Conservation (phyloP, 2,113 vertebrate genomes). For the Cavia porcellus region DNA sequence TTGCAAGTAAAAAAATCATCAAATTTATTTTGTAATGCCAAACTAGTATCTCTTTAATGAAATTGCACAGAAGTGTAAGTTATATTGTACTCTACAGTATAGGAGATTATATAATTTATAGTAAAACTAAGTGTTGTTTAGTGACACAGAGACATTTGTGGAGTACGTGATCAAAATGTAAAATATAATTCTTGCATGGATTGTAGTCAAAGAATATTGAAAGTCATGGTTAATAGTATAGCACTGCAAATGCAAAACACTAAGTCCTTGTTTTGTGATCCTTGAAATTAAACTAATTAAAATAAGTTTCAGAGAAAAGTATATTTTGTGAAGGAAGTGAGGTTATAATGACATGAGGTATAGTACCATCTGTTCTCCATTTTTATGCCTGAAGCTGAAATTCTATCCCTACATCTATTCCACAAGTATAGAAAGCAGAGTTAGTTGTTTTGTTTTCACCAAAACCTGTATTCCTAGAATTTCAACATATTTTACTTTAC, state of each 20-base stretch:
- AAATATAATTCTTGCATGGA: neutral
- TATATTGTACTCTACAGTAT: neutral
- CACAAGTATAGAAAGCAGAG: neutral
- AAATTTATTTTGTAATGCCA: neutral
- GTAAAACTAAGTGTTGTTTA: neutral
- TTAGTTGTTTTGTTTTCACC: neutral
- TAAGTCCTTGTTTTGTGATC: constrained; percentile 20
- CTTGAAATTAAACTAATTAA: neutral
- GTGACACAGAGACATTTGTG: neutral
- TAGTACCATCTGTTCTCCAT: neutral
- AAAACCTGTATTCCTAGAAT: neutral
- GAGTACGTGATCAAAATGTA: neutral
- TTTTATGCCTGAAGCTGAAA: neutral
- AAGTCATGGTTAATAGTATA: neutral
- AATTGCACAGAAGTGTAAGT: neutral
- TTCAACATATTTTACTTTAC: neutral
- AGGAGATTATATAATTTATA: neutral
- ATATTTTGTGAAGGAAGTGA: neutral
- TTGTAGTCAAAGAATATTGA: constrained; percentile 1
- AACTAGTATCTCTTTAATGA: neutral
- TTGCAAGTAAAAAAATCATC: neutral
- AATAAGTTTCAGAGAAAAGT: constrained; percentile 7
- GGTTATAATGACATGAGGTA: neutral
- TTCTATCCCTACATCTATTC: neutral
- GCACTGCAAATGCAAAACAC: neutral